phyloP scores from a whole-genome alignment of 35 echinoderm and acorn worm genomes.

The Apostichopus japonicus region DNA sequence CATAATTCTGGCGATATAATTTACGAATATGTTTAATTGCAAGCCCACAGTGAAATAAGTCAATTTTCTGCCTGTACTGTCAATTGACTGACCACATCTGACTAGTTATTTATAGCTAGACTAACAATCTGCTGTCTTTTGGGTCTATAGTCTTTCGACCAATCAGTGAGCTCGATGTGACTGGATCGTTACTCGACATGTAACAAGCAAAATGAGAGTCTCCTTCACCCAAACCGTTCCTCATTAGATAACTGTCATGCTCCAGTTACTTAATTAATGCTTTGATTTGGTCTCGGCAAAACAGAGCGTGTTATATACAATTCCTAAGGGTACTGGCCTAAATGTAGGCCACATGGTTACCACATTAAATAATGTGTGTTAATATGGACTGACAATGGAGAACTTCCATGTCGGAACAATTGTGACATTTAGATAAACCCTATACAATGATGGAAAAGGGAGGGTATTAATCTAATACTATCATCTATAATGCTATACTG shows the following conservation, averaged over 20 bases:
- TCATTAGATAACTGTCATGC: slow-evolving; percentile 42
- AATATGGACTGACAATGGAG: background rate
- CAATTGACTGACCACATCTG: no score
- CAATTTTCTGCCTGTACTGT: no score
- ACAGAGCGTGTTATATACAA: slow-evolving; percentile 41
- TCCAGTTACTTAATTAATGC: slow-evolving; percentile 54
- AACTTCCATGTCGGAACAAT: no score
- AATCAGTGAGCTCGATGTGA: background rate
- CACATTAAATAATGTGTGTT: slow-evolving; percentile 9
- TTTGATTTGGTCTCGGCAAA: slow-evolving; percentile 44
- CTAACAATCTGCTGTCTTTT: no score
- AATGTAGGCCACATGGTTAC: slow-evolving; percentile 44
- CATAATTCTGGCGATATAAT: no score
- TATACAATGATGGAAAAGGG: no score
- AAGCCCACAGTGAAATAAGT: no score
- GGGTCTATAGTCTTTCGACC: background rate
- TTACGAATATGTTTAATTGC: no score
- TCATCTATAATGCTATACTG: no score
- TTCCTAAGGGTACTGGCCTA: slow-evolving; percentile 40
- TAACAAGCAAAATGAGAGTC: background rate
- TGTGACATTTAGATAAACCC: no score
- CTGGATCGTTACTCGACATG: background rate
- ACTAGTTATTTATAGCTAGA: background rate
- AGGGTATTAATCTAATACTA: no score
- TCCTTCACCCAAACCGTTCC: slow-evolving; percentile 7